Conservation (phyloP, 2,797 vertebrate species). For the Microcaecilia unicolor region DNA sequence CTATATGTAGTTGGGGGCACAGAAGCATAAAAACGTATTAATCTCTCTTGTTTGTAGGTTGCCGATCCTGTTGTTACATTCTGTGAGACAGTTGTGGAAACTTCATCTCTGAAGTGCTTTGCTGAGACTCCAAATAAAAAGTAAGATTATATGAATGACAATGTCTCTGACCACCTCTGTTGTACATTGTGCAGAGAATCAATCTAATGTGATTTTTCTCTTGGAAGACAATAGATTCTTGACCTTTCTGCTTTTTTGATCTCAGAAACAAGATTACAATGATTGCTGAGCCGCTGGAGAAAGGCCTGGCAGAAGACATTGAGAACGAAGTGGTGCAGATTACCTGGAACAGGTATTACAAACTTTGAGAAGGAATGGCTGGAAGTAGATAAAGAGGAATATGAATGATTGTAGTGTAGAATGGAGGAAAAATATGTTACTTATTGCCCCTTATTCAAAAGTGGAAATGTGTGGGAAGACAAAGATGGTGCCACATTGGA, state of each 20-base stretch:
- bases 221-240: too few species aligned
- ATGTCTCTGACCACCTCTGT: background rate
- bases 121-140: slow-evolving; percentile 99
- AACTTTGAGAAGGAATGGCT: too few species aligned
- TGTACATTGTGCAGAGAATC: too few species aligned
- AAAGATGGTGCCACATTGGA: too few species aligned
- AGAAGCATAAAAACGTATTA: background rate
- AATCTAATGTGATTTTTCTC: too few species aligned
- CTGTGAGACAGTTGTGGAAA: slow-evolving; percentile 96
- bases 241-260: slow-evolving; percentile 7
- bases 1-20: background rate
- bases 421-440: too few species aligned
- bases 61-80: slow-evolving; percentile 96
- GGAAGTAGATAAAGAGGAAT: too few species aligned
- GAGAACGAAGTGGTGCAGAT: slow-evolving; percentile 98
- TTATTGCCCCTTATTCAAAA: too few species aligned
- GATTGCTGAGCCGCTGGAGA: slow-evolving; percentile 96
- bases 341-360: slow-evolving; percentile 96
- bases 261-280: slow-evolving; percentile 97
- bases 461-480: too few species aligned
- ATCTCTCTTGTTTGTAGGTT: slow-evolving; percentile 53
- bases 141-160: too few species aligned
- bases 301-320: slow-evolving; percentile 94
- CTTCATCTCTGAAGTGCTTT: slow-evolving; percentile 95
- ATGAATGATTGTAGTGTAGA: too few species aligned